Evolutionary conservation across 2,888 invertebrate species (phyloP), one percentile per base, ranked within the genome.

Genomic region (Eupithecia dodoneata): DNA sequence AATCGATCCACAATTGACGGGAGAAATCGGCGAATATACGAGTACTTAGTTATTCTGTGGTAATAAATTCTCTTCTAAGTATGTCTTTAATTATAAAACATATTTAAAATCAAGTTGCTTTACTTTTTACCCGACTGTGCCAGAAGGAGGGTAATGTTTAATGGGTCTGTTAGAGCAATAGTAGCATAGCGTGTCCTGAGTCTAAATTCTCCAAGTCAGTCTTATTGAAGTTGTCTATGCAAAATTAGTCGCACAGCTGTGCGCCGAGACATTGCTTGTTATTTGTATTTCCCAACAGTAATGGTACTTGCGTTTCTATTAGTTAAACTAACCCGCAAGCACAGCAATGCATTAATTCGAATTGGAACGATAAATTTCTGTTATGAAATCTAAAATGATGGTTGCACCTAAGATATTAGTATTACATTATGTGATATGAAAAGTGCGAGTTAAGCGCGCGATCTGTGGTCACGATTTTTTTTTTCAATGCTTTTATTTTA

Each of bases 191-290:
- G 41, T 44, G 72, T 79, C 71, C 72, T n/a, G 74, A 67, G 41
- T 55, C 10, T 79, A 71, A 75, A 79, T 76, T 71, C 70, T 66
- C 76, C 70, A 70, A 74, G 72, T 55, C 75, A 72, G 71, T 81
- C 80, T 80, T 80, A 82, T 82, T 82, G 80, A 72, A 80, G 79
- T 78, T 81, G 80, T 81, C 77, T 80, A 81, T 79, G 87, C 86
- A 84, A 85, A 87, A 87, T 87, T 88, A 85, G 84, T 81, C 79
- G 82, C 85, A 82, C 88, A 89, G 86, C 87, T 89, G 87, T 82
- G 83, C 81, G 73, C 73, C 49, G 80, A 78, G 81, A 78, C 81
- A 81, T 85, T 82, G 84, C 83, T 84, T 84, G 84, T 84, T 85
- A 86, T 88, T 87, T 84, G 82, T 81, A 82, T 81, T 82, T 77